A percentile compares a stretch with the other conserved stretches of the same genome.
These are phyloP conservation scores for Smutsia temminckii DNA, from an alignment of 2,797 vertebrate genomes.

Conservation along the genomic window DNA sequence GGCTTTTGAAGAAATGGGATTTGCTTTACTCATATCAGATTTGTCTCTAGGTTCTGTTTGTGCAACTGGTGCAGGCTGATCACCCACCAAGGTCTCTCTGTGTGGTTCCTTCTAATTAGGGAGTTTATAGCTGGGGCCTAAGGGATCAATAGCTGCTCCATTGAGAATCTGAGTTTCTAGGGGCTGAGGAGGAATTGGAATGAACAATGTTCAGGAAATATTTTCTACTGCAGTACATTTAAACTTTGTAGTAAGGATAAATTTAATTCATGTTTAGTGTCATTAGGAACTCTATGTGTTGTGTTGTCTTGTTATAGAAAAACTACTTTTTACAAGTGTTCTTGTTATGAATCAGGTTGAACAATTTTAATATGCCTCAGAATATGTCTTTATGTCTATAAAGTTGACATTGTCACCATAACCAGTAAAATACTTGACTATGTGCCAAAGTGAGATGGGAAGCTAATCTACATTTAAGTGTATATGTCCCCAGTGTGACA, in stretches of 20 bases:
- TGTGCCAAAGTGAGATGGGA: background rate
- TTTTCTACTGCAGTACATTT: background rate
- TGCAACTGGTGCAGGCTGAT: background rate
- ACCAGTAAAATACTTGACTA: background rate
- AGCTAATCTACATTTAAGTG: background rate
- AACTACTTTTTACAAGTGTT: background rate
- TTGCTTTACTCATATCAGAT: background rate
- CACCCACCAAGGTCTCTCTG: background rate
- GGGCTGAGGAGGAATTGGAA: background rate
- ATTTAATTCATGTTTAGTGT: background rate
- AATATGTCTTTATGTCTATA: background rate
- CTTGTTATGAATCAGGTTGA: background rate
- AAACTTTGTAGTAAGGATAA: background rate
- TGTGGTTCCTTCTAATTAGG: background rate
- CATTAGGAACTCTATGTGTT: background rate
- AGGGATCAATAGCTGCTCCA: background rate
- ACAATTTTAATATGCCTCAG: background rate
- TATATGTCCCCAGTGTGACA: background rate
- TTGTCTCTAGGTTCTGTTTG: background rate
- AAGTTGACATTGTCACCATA: background rate
- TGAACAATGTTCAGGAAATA: constrained; percentile 6
- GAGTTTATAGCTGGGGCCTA: background rate
- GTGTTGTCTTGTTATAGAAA: background rate
- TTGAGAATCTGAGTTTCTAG: background rate
- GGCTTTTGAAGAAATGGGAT: too few relatives aligned